Percentiles rank a stretch among this genome's conserved stretches.
Conservation (phyloP, 2,797 vertebrate genomes). For the Brotula barbata region DNA sequence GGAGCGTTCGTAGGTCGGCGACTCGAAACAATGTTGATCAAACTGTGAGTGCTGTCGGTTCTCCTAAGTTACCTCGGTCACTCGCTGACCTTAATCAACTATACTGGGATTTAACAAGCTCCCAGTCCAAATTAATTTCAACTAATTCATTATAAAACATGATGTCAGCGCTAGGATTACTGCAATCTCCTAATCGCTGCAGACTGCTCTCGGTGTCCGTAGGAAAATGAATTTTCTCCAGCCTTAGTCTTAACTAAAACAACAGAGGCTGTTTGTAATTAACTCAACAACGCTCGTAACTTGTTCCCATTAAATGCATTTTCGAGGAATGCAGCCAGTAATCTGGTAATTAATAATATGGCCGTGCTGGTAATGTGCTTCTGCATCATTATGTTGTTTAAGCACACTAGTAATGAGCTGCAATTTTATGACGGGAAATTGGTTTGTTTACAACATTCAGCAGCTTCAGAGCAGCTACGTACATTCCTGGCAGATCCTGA, state of each 20-base stretch:
- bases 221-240: slow-evolving; percentile 79
- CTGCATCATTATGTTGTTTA: slow-evolving; percentile 74
- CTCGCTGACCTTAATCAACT: slow-evolving; percentile 29
- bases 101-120: slow-evolving; percentile 77
- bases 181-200: slow-evolving; percentile 84
- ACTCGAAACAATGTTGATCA: too few species aligned
- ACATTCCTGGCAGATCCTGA: slow-evolving; percentile 36
- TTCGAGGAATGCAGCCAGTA: slow-evolving; percentile 69
- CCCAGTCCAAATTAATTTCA: slow-evolving; percentile 68
- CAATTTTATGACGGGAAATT: slow-evolving; percentile 77
- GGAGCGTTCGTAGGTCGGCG: too few species aligned
- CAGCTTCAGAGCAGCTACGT: slow-evolving; percentile 45
- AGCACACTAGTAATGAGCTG: slow-evolving; percentile 74
- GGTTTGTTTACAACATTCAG: slow-evolving; percentile 76
- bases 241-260: slow-evolving; percentile 65
- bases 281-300: slow-evolving; percentile 72
- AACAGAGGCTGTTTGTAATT: slow-evolving; percentile 74
- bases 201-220: slow-evolving; percentile 85
- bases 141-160: slow-evolving; percentile 85
- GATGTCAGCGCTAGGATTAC: slow-evolving; percentile 84
- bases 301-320: slow-evolving; percentile 64
- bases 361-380: slow-evolving; percentile 74
- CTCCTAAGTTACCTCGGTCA: not conserved
- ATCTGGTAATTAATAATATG: slow-evolving; percentile 79
- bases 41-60: too few species aligned